Base-by-base conservation (phyloP, 2,113 vertebrate species). In the Meriones unguiculatus region DNA sequence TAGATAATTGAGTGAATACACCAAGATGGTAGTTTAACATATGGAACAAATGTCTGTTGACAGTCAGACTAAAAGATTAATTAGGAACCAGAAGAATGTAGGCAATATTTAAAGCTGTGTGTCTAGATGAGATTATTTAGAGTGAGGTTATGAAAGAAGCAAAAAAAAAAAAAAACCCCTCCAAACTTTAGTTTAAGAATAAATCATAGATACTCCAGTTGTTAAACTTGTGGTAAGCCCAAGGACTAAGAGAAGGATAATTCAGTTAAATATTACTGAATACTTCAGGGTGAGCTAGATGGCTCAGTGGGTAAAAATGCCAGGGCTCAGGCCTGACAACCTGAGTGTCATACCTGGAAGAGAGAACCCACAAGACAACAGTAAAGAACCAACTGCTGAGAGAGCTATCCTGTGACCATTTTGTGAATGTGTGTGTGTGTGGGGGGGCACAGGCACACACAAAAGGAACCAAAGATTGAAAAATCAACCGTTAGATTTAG, bases 51-150 rank as follows among this genome's bases (percentile, higher is more conserved):
- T 8, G 22, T 54, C 85, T 75, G 78, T 18, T 72, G 8, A 76
- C 93, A 67, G 15, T 89, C 15, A 87, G 10, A 87, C 91, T 15
- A 85, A n/a, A 94, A 94, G 8, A 50, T 52, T 35, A 94, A 91
- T 89, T 62, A 89, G 52, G 30, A 93, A 75, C 32, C 32, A 90
- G 62, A 2, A 73, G 1, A 15, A 67, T 88, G 54, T 18, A 90
- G 25, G 22, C 84, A 2, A 4, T 32, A 88, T 81, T 77, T 89
- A 62, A 88, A 96, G 73, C 57, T n/a, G 41, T 7, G 10, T 65
- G n/a, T 85, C 50, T 88, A 17, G 15, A 25, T 78, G 35, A 87
- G 17, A 62, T 91, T 28, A 91, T 20, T 25, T 72, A 87, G 13
- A 32, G 30, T 81, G 69, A 14, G 8, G 86, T 41, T 77, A 7